A percentile compares a stretch with the other conserved stretches of the same genome.
Conservation (phyloP, 2,113 vertebrate species). For the Gopherus flavomarginatus region DNA sequence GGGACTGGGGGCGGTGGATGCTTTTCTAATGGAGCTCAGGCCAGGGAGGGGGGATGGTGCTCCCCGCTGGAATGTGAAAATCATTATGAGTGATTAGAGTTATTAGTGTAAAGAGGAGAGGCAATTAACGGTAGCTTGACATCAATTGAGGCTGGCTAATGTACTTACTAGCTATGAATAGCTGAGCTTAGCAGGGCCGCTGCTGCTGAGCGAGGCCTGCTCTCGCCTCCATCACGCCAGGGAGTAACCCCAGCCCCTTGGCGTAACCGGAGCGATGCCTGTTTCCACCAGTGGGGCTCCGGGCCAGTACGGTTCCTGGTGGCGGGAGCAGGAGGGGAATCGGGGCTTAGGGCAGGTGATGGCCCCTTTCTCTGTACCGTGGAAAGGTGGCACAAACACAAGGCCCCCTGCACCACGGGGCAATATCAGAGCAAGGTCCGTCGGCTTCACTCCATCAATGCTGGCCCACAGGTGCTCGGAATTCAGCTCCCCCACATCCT, state of each 20-base stretch:
- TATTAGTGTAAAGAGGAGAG: slow-evolving; percentile 43
- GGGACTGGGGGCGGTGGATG: too few species aligned
- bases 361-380: neutral
- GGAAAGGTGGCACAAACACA: neutral
- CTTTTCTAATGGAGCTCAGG: neutral
- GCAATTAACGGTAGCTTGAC: slow-evolving; percentile 53
- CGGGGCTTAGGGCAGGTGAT: neutral
- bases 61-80: slow-evolving; percentile 45
- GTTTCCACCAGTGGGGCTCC: neutral
- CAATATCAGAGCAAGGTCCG: neutral
- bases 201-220: neutral
- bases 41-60: neutral
- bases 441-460: neutral
- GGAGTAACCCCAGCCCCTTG: neutral
- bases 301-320: neutral
- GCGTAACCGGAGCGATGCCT: neutral
- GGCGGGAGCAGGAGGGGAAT: neutral
- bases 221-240: neutral
- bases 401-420: too few species aligned
- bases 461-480: too few species aligned
- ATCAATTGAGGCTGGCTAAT: slow-evolving; percentile 6
- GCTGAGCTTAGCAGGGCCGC: neutral
- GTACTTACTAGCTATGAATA: neutral
- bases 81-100: slow-evolving; percentile 62
- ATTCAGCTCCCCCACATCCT: neutral